These are phyloP conservation scores for Harmothoe impar DNA, from an alignment of 2,888 invertebrate genomes.

Conservation along the genomic window DNA sequence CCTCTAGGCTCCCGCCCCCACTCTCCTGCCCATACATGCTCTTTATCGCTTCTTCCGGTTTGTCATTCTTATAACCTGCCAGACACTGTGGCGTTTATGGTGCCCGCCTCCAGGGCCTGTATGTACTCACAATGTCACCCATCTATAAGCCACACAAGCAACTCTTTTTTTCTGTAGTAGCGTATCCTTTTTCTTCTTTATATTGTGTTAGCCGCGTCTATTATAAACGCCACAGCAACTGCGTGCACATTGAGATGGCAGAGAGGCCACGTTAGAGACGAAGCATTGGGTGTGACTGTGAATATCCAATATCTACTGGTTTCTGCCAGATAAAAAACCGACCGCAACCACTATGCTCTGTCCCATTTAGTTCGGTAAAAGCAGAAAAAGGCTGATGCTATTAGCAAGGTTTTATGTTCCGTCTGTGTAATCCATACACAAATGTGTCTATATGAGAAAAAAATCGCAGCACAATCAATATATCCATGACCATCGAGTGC, in stretches of 20 bases:
- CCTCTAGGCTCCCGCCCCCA: neutral
- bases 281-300: neutral
- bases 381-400: too few relatives aligned
- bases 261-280: neutral
- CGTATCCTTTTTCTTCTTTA: neutral
- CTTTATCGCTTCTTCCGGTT: neutral
- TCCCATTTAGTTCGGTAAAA: too few relatives aligned
- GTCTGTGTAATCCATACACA: too few relatives aligned
- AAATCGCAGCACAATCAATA: too few relatives aligned
- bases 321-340: too few relatives aligned
- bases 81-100: neutral
- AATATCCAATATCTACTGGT: neutral
- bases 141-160: slow-evolving; percentile 12
- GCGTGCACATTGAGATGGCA: too few relatives aligned
- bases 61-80: slow-evolving; percentile 12
- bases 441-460: too few relatives aligned
- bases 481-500: too few relatives aligned
- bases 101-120: neutral
- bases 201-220: neutral
- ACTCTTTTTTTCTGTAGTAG: neutral
- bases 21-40: neutral
- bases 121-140: slow-evolving; percentile 1
- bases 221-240: neutral
- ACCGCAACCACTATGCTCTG: too few relatives aligned
- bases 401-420: too few relatives aligned